phyloP scores from a whole-genome alignment of 2,797 vertebrate species.

The Hirundo rustica region DNA sequence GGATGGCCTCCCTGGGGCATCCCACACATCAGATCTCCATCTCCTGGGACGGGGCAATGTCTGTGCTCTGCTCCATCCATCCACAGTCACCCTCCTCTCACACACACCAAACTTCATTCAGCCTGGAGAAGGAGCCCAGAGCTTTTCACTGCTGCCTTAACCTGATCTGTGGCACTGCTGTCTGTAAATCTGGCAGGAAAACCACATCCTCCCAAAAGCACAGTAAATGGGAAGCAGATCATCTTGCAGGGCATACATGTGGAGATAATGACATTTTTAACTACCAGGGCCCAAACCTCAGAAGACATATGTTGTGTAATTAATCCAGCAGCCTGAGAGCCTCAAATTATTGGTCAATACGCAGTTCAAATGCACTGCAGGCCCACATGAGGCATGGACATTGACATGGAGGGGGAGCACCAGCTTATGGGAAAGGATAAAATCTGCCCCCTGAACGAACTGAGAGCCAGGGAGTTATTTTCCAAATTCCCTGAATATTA shows the following conservation, averaged over 20 bases:
- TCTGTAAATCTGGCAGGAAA: neutral
- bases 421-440: neutral
- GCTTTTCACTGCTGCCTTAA: neutral
- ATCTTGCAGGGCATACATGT: neutral
- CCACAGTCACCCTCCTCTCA: neutral
- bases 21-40: neutral
- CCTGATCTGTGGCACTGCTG: neutral
- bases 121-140: neutral
- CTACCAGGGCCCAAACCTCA: neutral
- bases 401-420: neutral
- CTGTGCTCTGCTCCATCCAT: neutral
- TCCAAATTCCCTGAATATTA: constrained; percentile 49
- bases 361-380: neutral
- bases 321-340: neutral
- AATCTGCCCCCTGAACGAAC: neutral
- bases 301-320: neutral
- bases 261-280: neutral
- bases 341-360: neutral
- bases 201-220: neutral
- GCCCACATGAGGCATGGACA: neutral
- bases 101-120: neutral
- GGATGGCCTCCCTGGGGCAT: neutral
- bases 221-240: neutral
- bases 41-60: neutral
- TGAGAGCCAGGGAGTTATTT: neutral